phyloP scores from a whole-genome alignment of 1,140 invertebrate genomes.

The Amphibalanus amphitrite region DNA sequence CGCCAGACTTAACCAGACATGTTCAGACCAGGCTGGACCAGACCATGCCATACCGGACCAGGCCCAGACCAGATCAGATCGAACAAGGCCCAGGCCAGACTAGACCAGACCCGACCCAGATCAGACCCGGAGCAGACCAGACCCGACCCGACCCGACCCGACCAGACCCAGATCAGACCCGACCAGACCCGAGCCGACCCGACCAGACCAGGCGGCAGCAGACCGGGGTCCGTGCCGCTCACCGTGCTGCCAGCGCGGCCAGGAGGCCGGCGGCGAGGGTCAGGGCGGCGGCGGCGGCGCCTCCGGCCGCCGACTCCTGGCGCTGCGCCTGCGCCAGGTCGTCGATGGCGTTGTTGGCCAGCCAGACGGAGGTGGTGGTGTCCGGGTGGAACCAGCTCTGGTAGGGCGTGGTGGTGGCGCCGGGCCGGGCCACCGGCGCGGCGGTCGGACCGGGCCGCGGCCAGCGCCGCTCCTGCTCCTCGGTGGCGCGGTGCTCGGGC shows the following conservation, averaged over 20 bases:
- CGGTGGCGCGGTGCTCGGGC: neutral
- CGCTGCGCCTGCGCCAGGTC: slow-evolving; percentile 1
- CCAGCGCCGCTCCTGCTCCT: neutral
- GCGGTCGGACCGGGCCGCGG: neutral
- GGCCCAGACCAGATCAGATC: too few species aligned
- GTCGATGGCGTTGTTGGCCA: neutral
- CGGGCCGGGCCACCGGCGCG: too few species aligned
- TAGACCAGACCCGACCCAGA: too few species aligned
- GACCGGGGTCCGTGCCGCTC: neutral
- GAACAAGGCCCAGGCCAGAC: too few species aligned
- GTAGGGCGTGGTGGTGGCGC: neutral
- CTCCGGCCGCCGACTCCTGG: neutral
- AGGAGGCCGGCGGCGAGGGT: neutral
- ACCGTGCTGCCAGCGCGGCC: neutral
- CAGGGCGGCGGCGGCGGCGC: neutral
- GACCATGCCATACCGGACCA: too few species aligned
- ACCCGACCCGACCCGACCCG: too few species aligned
- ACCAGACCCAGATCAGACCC: too few species aligned
- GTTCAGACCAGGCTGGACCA: too few species aligned
- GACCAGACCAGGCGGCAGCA: too few species aligned
- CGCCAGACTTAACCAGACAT: too few species aligned
- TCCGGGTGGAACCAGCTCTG: neutral
- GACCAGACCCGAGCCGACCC: too few species aligned
- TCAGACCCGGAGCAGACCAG: too few species aligned
- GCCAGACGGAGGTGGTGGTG: neutral